Evolutionary conservation across 1,140 invertebrate genomes (phyloP).

Genomic region (Bombus difficillimus): DNA sequence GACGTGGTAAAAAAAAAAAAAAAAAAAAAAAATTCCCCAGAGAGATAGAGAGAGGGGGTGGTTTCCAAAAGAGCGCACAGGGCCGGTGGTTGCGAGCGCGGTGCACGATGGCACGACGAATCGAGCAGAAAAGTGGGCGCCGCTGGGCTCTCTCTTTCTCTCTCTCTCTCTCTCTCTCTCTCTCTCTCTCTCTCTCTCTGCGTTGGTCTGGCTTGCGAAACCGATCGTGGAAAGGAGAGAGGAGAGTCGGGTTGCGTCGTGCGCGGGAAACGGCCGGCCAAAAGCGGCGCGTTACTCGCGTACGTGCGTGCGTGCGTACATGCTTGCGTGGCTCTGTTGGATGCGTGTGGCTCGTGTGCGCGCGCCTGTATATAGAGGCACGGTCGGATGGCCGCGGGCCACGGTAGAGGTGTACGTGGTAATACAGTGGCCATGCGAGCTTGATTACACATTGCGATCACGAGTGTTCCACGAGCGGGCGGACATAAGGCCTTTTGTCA

Average conservation of each 20-base stretch:
- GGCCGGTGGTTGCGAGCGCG: background rate
- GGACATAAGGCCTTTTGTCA: constrained; percentile 80
- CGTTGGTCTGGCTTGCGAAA: constrained; percentile 45
- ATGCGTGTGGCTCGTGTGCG: constrained; percentile 8
- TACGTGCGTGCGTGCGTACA: background rate
- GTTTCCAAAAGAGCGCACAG: background rate
- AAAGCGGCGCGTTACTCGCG: constrained; percentile 56
- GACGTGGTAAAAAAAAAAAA: background rate
- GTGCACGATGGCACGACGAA: constrained; percentile 40
- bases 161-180: too few relatives aligned
- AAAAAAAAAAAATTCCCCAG: background rate
- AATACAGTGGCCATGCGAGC: constrained; percentile 76
- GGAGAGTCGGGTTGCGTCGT: constrained; percentile 48
- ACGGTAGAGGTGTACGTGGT: constrained; percentile 69
- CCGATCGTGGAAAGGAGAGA: constrained; percentile 46
- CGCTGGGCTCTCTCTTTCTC: background rate
- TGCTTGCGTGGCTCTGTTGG: background rate
- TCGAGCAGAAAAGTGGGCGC: constrained; percentile 47
- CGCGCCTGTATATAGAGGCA: constrained; percentile 27
- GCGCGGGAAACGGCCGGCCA: constrained; percentile 63
- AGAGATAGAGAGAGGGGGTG: background rate
- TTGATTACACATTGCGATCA: constrained; percentile 82
- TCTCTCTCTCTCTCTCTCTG: background rate
- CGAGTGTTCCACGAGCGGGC: constrained; percentile 78
- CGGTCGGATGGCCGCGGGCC: constrained; percentile 56